Conservation (phyloP, 2,888 invertebrate species). For the Folsomia manolachei region DNA sequence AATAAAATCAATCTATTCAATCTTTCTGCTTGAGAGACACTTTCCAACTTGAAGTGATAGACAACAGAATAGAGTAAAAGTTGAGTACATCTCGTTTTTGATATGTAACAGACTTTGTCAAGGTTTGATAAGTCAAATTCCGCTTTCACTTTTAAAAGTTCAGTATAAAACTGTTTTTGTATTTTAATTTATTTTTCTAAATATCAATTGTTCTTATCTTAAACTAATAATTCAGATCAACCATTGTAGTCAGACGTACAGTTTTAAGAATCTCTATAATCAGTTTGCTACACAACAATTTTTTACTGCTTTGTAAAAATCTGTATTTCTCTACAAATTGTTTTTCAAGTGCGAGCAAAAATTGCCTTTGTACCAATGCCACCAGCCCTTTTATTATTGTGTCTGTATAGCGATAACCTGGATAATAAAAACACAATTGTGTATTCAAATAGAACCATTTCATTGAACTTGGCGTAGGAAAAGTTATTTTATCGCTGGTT, state of each 20-base stretch:
- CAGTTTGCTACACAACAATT: no score
- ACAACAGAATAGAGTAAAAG: neutral
- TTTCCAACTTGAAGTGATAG: neutral
- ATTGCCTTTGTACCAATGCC: no score
- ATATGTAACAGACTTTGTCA: neutral
- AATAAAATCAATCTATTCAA: slow-evolving; percentile 22
- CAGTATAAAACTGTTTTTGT: neutral
- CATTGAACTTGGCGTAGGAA: no score
- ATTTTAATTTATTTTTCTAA: neutral
- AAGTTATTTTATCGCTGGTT: no score
- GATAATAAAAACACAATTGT: no score
- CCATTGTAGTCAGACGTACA: neutral
- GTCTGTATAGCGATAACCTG: no score
- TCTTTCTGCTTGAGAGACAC: neutral
- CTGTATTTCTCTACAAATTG: no score
- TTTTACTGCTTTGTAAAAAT: no score
- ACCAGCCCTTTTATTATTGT: no score
- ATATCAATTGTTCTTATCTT: neutral
- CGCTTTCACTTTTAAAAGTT: no score
- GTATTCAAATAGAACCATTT: no score
- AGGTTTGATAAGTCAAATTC: neutral
- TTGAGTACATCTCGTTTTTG: neutral
- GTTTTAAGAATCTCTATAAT: neutral
- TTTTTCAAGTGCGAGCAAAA: no score
- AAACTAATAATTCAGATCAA: neutral